Evolutionary conservation across 1,140 invertebrate species (phyloP), one percentile per base, ranked within the genome.

Genomic region (Heliconius hermathena): DNA sequence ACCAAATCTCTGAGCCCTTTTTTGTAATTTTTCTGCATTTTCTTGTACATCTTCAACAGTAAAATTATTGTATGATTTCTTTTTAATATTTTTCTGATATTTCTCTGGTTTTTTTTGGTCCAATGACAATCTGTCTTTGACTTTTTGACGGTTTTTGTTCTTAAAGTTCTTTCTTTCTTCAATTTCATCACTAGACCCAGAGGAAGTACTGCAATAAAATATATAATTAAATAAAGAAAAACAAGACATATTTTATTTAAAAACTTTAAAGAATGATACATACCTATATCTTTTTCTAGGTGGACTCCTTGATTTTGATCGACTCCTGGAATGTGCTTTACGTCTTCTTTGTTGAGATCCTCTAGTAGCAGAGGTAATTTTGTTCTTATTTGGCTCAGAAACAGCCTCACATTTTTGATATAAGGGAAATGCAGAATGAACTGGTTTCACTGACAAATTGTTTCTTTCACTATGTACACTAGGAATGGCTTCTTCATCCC

Each of bases 401-500:
- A 87, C 80, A 84, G 86, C 88, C 76, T 93, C 91, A 87, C 77
- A 73, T 73, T 93, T 95, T 87, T 96, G 95, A 87, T 95, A 96
- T 80, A 95, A 93, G 29, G 91, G 87, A 81, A 96, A 89, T 72
- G 95, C 91, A 71, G 95, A 95, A 81, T 89, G 89, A 20, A 95
- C 94, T 74, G 95, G 92, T 85, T 96, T 96, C 20, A 95, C 91
- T 75, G 88, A 85, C 72, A 97, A 95, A 81, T 95, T 96, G 95
- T 97, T 96, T 41, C 97, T 94, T 90, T 97, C 97, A 88, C 97
- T 97, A 85, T 97, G 96, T 49, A 97, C 97, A 89, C 96, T 97
- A 3, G 98, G 98, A 80, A 99, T 95, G 29, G 98, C 97, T 91
- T 99, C 98, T 81, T 96, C 96, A 82, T 97, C 96, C 99, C 99